Base-by-base conservation (phyloP, 1,140 invertebrate genomes). In the Brachionus koreanus region DNA sequence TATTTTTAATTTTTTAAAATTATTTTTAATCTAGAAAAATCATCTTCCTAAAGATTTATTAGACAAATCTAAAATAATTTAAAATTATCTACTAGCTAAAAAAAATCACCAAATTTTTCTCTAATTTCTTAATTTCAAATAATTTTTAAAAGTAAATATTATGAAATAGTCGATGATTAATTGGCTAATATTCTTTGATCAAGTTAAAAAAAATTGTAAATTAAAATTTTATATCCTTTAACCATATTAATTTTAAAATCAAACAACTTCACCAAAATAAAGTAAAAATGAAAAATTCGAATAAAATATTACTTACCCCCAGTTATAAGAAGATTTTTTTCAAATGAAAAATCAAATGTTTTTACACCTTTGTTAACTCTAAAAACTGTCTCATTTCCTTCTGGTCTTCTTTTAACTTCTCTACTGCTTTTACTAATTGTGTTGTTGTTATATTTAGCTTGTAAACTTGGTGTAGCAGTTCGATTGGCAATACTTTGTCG, bases 301-400 rank as follows among this genome's bases (percentile, higher is more conserved):
- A 63, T 61, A 25, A 79, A 61, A 79, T 39, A 25, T 61, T 5
- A 79, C 83, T 84, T 82, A 85, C 87, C 88, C 83, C 87, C 88
- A 67, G 88, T 89, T 12, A 88, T 85, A 57, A 89, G 85, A 46
- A 88, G 84, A 82, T 88, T 89, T 81, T 88, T 89, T 23, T 85
- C 84, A 72, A 88, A 87, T 39, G 85, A 88, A 82, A 88, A 88
- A 79, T 88, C 86, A 84, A 89, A 89, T 75, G 86, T 86, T 81
- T 88, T 88, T 25, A 89, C 88, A 25, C 88, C 88, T 83, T 89
- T 89, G 83, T 88, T 87, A 3, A 89, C 86, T 43, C 86, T 86
- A 84, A 89, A 89, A 16, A 87, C 85, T 37, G 86, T 84, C 82
- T 88, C 86, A 82, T 88, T 87, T 35, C 86, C 83, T 13, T 86